A percentile compares a stretch with the other conserved stretches of the same genome.
These are phyloP conservation scores for Liposcelis brunnea DNA, from an alignment of 2,888 invertebrate species.

Conservation along the genomic window DNA sequence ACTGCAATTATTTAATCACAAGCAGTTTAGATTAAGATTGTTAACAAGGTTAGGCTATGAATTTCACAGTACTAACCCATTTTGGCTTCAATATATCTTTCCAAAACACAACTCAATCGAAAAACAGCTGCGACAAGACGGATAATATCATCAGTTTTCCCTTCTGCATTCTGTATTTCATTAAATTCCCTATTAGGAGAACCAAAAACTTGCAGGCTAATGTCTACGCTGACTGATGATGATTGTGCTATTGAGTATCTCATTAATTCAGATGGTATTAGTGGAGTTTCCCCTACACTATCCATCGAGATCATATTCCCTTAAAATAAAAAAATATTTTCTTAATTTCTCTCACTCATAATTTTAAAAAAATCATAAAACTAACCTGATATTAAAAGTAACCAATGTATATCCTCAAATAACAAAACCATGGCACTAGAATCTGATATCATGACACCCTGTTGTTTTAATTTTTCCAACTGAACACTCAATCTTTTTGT, in stretches of 20 bases:
- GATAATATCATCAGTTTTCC: constrained; percentile 37
- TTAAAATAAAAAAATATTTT: constrained; percentile 10
- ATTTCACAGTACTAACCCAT: constrained; percentile 24
- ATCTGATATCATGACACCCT: constrained; percentile 18
- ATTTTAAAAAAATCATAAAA: not conserved
- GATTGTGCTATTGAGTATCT: constrained; percentile 39
- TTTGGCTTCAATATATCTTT: constrained; percentile 49
- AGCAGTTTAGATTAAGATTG: too few relatives aligned
- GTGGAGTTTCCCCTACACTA: constrained; percentile 43
- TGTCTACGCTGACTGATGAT: constrained; percentile 27
- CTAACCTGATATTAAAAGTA: constrained; percentile 44
- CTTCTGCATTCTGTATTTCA: constrained; percentile 24
- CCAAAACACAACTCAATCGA: constrained; percentile 57
- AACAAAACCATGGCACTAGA: constrained; percentile 37
- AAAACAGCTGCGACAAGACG: constrained; percentile 54
- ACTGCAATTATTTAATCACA: not conserved
- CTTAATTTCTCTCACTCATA: too few relatives aligned
- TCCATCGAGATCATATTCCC: constrained; percentile 52
- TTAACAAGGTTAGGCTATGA: too few relatives aligned
- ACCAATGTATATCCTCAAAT: constrained; percentile 85
- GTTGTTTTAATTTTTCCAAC: constrained; percentile 22
- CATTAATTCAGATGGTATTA: constrained; percentile 48
- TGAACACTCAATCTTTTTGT: constrained; percentile 36
- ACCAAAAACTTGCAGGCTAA: constrained; percentile 31
- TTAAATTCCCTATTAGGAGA: constrained; percentile 27